A percentile compares a stretch with the other conserved stretches of the same genome.
phyloP scores from a whole-genome alignment of 2,113 vertebrate genomes.

The Pseudolaguvia tuberculata region DNA sequence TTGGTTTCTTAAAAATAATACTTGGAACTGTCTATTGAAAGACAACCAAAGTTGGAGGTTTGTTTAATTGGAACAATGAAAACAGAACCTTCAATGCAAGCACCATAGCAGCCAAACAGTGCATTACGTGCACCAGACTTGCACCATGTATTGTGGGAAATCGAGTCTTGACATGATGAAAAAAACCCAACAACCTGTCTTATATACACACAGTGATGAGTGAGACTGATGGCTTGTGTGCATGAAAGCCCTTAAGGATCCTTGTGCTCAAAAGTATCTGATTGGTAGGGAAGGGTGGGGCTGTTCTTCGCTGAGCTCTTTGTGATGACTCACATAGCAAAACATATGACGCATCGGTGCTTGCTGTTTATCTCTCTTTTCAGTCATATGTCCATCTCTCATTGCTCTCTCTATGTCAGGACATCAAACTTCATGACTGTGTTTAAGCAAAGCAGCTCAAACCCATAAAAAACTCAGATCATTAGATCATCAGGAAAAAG shows the following conservation, averaged over 20 bases:
- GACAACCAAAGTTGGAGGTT: neutral
- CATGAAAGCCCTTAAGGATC: conserved; percentile 29
- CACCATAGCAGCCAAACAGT: neutral
- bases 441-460: neutral
- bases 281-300: conserved; percentile 32
- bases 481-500: neutral
- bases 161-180: neutral
- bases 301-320: conserved; percentile 53
- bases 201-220: neutral
- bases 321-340: conserved; percentile 63
- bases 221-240: conserved; percentile 24
- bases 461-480: too few species aligned
- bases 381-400: conserved; percentile 33
- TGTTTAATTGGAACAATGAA: neutral
- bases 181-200: neutral
- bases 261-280: conserved; percentile 29
- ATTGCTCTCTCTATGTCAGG: neutral
- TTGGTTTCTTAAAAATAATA: neutral
- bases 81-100: neutral
- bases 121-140: neutral
- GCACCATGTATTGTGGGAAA: neutral
- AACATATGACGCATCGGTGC: conserved; percentile 56
- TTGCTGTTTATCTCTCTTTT: conserved; percentile 14
- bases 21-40: neutral
- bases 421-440: neutral